Evolutionary conservation across 2,113 vertebrate species (phyloP), one percentile per base, ranked within the genome.

Genomic region (Anguilla rostrata): DNA sequence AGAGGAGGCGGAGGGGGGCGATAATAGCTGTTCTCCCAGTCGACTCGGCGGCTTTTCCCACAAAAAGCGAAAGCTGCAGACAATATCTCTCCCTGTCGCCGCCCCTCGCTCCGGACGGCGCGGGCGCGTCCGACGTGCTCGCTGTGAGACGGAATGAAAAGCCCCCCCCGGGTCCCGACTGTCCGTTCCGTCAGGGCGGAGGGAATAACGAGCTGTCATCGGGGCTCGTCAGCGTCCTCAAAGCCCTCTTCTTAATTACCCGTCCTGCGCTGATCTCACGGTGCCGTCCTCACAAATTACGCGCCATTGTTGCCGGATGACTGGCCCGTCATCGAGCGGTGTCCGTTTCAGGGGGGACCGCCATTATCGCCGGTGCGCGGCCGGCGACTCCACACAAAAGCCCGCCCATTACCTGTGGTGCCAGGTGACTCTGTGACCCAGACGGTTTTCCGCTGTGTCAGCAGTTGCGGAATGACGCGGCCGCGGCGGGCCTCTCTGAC

Each of bases 341-440:
- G 92, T 93, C 91, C n/a, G 91, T 96, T 95, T 94, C 94, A 95
- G 94, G 93, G 88, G 75, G 49, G 49, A 94, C 20, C 5, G 22
- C 60, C 91, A 92, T 94, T 92, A 91, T 94, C 87, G 78, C 91
- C 26, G 89, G 89, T 86, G 86, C 89, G 86, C 89, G 87, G 88
- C 66, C 71, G 81, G 87, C 86, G 85, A 81, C 88, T 87, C 66
- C 90, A 83, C 88, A 89, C 87, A 90, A 92, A 91, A 88, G 85
- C 90, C 87, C 90, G 90, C 87, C 91, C 92, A 95, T 96, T 96
- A 96, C 91, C 91, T 87, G 89, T 95, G 95, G 94, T 95, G 95
- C 95, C 95, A 94, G 93, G 92, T 94, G 94, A 94, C 94, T 95
- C 94, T 93, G 94, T 95, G 95, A 96, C 95, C 95, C 95, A 95